These are phyloP conservation scores for Venustoraphidia nigricollis DNA, from an alignment of 2,888 invertebrate genomes.

Conservation along the genomic window DNA sequence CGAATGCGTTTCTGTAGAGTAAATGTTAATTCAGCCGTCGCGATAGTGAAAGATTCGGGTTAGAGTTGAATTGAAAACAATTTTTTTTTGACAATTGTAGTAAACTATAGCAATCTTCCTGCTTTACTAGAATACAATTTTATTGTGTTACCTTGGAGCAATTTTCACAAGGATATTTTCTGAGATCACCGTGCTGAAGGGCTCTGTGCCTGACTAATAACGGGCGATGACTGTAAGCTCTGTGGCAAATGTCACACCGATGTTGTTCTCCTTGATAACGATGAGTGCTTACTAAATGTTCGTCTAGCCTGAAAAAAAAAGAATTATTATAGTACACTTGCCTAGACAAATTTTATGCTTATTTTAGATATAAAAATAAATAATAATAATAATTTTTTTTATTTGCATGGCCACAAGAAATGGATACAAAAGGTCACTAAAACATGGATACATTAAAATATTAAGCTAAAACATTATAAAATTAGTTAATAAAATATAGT, in stretches of 20 bases:
- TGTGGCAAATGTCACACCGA: constrained; percentile 71
- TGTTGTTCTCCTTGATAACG: constrained; percentile 64
- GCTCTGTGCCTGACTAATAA: constrained; percentile 71
- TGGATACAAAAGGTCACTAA: no score
- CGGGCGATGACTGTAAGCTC: constrained; percentile 68
- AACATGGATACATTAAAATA: no score
- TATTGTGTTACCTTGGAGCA: constrained; percentile 56
- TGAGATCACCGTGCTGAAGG: constrained; percentile 61
- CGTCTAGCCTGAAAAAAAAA: constrained; percentile 57
- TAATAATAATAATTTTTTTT: no score
- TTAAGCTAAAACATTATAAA: no score
- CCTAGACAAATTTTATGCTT: not conserved
- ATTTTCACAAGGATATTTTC: constrained; percentile 87
- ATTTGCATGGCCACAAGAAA: no score
- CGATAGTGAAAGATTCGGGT: no score
- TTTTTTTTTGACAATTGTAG: no score
- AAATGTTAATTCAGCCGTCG: no score
- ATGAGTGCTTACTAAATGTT: constrained; percentile 64
- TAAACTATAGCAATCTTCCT: no score
- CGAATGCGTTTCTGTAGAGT: no score
- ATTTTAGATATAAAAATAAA: not conserved
- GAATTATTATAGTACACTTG: not conserved
- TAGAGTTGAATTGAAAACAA: no score
- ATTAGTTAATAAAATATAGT: no score
- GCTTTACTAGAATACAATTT: not conserved